These are phyloP conservation scores for Brachynemurus nebulosus DNA, from an alignment of 2,888 invertebrate genomes.

Conservation along the genomic window DNA sequence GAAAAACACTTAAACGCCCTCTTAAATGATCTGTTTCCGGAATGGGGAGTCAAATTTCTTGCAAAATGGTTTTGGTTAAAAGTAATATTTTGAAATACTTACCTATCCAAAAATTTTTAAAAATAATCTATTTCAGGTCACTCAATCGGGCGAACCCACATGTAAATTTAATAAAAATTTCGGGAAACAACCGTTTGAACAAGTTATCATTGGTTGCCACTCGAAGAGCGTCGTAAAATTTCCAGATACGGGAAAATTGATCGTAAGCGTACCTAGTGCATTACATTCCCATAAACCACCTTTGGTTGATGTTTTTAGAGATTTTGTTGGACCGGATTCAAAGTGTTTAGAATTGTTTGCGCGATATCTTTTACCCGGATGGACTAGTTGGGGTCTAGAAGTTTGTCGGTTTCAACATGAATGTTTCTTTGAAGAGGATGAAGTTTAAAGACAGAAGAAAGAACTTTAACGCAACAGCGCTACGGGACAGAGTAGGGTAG, in stretches of 20 bases:
- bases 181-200: constrained; percentile 82
- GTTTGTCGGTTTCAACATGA: constrained; percentile 67
- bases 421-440: constrained; percentile 1
- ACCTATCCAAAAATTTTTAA: constrained; percentile 1
- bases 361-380: constrained; percentile 70
- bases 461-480: no score
- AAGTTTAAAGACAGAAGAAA: no score
- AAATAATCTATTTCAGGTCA: constrained; percentile 36
- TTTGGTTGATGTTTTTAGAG: constrained; percentile 49
- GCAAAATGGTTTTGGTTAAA: constrained; percentile 85
- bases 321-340: constrained; percentile 40
- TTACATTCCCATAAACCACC: constrained; percentile 95
- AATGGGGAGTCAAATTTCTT: constrained; percentile 58
- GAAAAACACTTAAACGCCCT: constrained; percentile 51
- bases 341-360: constrained; percentile 82
- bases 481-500: no score
- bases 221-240: constrained; percentile 16
- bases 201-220: constrained; percentile 47
- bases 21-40: constrained; percentile 55
- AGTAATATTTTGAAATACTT: constrained; percentile 30
- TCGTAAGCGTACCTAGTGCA: constrained; percentile 79
- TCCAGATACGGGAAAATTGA: constrained; percentile 38
- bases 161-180: constrained; percentile 48
- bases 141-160: constrained; percentile 50
- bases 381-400: constrained; percentile 79